Evolutionary conservation across 2,888 invertebrate genomes (phyloP), one percentile per base, ranked within the genome.

Genomic region (Erynnis tages): DNA sequence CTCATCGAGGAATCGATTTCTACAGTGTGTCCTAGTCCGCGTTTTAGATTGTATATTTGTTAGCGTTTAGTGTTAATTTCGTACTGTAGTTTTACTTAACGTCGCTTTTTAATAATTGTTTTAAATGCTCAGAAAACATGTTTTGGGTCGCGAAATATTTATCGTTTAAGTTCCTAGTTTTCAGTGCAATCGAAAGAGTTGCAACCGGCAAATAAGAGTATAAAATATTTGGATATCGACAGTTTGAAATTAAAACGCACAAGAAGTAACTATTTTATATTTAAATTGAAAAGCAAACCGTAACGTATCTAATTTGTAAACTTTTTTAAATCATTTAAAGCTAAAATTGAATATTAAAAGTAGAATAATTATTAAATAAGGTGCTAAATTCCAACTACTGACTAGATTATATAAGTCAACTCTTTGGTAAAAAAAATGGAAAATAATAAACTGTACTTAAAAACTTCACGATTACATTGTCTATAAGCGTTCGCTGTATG

Each of bases 21-120:
- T 54, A 66, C 68, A 67, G 70, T 69, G 60, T 70, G 66, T 61
- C 72, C 76, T 77, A 78, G 79, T 79, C 73, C 58, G 58, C 55
- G 55, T 65, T 61, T 57, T 71, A 68, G 65, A 63, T 61, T 66
- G 60, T 67, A 67, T 64, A 65, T 66, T 71, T 63, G 60, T 57
- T 65, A 71, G 67, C 56, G 56, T 61, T 66, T 66, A 69, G 60
- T 62, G 50, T 54, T 56, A 56, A 54, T 58, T 59, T 50, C 21
- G 16, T 44, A 23, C 44, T 10, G 13, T 44, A 52, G 44, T 43
- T n/a, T n/a, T 37, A 55, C 25, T 11, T 48, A 41, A 37, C 6
- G 11, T 44, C 14, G 50, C 37, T 52, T 44, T 44, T 44, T 23
- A 37, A 27, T 46, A 7, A 34, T 45, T 29, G 27, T 37, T 44